Conservation (phyloP, 2,888 invertebrate species). For the Fragum sueziense region DNA sequence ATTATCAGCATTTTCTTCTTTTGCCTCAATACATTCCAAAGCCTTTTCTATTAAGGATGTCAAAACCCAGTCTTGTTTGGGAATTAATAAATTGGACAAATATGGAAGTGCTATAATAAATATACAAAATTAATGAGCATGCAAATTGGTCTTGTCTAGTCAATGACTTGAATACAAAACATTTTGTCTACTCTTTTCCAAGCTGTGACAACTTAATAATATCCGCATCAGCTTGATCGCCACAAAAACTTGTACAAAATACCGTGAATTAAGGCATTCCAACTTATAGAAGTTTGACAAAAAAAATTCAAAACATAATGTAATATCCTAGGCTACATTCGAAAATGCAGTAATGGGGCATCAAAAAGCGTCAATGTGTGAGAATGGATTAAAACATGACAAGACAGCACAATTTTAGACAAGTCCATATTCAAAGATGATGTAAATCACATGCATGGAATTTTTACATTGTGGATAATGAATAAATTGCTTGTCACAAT, state of each 20-base stretch:
- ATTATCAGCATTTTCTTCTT: no score
- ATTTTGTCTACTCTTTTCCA: background rate
- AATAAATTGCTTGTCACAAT: background rate
- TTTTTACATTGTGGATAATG: background rate
- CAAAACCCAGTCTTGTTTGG: no score
- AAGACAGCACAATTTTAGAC: background rate
- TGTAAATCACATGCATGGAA: background rate
- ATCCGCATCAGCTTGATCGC: background rate
- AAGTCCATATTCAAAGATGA: background rate
- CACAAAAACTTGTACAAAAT: no score
- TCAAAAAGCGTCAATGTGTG: background rate
- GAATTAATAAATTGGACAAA: background rate
- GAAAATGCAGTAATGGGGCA: no score
- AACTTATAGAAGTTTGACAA: no score
- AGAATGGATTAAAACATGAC: background rate
- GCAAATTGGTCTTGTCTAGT: background rate
- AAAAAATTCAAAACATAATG: no score
- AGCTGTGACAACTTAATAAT: background rate
- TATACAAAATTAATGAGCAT: background rate
- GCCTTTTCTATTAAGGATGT: no score
- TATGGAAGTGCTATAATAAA: background rate
- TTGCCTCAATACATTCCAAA: no score
- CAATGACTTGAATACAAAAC: constrained; percentile 5
- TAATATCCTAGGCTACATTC: no score
- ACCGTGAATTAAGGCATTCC: no score